Evolutionary conservation across 2,113 vertebrate genomes (phyloP).

Genomic region (Athene noctua): DNA sequence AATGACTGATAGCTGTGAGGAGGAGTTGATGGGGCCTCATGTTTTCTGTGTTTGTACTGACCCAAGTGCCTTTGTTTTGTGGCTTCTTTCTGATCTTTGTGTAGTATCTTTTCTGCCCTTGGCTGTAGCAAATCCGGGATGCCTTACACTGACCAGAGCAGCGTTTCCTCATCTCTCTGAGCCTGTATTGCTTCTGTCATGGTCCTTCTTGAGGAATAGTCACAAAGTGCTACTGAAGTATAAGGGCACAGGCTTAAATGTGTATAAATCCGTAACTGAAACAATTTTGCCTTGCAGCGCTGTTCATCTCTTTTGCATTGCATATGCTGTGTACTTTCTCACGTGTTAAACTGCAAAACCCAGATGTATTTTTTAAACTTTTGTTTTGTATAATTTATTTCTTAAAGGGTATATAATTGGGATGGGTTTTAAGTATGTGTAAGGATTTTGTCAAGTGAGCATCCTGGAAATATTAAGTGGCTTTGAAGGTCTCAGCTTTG

Average conservation of each 20-base stretch:
- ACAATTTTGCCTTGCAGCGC: neutral
- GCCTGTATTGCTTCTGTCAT: neutral
- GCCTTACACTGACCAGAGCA: neutral
- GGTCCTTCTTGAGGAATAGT: neutral
- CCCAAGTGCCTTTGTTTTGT: neutral
- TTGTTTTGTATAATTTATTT: neutral
- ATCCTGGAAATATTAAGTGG: neutral
- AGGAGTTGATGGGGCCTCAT: neutral
- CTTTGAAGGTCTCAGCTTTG: neutral
- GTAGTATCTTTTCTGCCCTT: neutral
- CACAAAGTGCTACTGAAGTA: neutral
- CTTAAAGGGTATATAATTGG: neutral
- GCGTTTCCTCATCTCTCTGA: neutral
- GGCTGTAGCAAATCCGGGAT: neutral
- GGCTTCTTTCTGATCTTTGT: neutral
- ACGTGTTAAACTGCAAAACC: neutral
- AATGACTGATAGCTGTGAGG: neutral
- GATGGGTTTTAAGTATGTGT: neutral
- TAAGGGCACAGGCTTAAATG: rapidly evolving
- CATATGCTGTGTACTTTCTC: neutral
- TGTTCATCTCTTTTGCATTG: neutral
- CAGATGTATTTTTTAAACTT: neutral
- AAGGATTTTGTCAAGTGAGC: neutral
- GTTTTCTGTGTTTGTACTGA: neutral
- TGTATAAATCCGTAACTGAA: neutral